Evolutionary conservation across 1,140 invertebrate species (phyloP).

Genomic region (Oryzaephilus surinamensis): DNA sequence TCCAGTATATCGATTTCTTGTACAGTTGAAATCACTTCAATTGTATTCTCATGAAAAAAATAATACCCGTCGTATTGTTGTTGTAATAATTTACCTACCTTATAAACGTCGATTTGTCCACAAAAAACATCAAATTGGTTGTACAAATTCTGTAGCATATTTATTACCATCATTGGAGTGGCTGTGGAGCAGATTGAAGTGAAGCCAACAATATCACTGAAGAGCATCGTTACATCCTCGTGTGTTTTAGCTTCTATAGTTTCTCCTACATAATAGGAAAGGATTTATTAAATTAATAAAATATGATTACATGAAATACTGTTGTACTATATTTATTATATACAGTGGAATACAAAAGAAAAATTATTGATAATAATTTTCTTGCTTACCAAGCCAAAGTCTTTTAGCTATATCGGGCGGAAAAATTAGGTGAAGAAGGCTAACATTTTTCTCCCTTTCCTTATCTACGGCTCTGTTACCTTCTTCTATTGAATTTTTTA

Average conservation of each 20-base stretch:
- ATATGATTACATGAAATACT: conserved; percentile 4
- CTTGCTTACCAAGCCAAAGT: conserved; percentile 70
- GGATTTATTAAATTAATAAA: conserved; percentile 7
- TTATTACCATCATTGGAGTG: conserved; percentile 88
- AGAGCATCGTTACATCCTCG: conserved; percentile 86
- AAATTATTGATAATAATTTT: no score
- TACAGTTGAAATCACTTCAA: no score
- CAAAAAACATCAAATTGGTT: conserved; percentile 86
- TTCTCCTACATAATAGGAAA: conserved; percentile 49
- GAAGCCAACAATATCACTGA: conserved; percentile 94
- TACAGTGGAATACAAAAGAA: not conserved
- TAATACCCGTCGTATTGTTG: no score
- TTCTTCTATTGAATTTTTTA: conserved; percentile 88
- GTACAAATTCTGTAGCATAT: conserved; percentile 86
- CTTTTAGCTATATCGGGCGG: conserved; percentile 86
- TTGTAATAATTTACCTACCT: conserved; percentile 46
- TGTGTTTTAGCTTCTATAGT: conserved; percentile 84
- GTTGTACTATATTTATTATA: not conserved
- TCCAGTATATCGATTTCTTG: no score
- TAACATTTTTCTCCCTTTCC: conserved; percentile 91
- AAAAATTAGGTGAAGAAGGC: conserved; percentile 87
- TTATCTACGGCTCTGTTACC: conserved; percentile 83
- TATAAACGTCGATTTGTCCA: conserved; percentile 84
- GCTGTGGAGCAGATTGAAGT: conserved; percentile 85
- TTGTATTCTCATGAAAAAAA: no score